A percentile compares a stretch with the other conserved stretches of the same genome.
Evolutionary conservation across 2,888 invertebrate genomes (phyloP).

Genomic region (Byasa hedistus): DNA sequence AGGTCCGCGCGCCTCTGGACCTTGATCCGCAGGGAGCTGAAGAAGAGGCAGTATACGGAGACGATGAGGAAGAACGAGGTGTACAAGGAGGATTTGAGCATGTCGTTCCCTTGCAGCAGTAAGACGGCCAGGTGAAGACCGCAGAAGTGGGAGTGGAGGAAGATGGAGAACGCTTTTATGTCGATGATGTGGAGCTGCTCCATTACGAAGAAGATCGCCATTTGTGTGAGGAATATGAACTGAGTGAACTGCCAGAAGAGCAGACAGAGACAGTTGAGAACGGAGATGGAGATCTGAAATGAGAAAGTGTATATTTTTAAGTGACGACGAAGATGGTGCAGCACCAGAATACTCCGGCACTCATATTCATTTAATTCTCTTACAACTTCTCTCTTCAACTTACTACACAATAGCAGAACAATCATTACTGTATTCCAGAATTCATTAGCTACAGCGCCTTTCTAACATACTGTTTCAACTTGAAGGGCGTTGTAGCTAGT

Average conservation of each 20-base stretch:
- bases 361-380: too few species aligned
- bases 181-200: slow-evolving; percentile 81
- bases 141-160: slow-evolving; percentile 68
- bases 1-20: slow-evolving; percentile 54
- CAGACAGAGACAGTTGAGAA: slow-evolving; percentile 70
- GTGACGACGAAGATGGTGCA: too few species aligned
- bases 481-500: too few species aligned
- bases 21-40: slow-evolving; percentile 57
- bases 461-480: too few species aligned
- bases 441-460: too few species aligned
- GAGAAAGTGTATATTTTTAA: slow-evolving; percentile 23
- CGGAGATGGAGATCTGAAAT: slow-evolving; percentile 63
- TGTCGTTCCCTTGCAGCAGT: slow-evolving; percentile 67
- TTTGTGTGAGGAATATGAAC: slow-evolving; percentile 89
- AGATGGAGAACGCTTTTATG: slow-evolving; percentile 55
- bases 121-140: slow-evolving; percentile 65
- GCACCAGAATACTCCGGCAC: too few species aligned
- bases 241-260: slow-evolving; percentile 91
- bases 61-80: slow-evolving; percentile 67
- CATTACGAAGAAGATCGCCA: slow-evolving; percentile 84
- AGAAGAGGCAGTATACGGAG: slow-evolving; percentile 57
- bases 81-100: slow-evolving; percentile 74
- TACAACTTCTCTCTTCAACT: too few species aligned
- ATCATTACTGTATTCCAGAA: too few species aligned
- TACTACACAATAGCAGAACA: too few species aligned